These are phyloP conservation scores for Corythaeola cristata DNA, from an alignment of 2,113 vertebrate genomes.

Conservation along the genomic window DNA sequence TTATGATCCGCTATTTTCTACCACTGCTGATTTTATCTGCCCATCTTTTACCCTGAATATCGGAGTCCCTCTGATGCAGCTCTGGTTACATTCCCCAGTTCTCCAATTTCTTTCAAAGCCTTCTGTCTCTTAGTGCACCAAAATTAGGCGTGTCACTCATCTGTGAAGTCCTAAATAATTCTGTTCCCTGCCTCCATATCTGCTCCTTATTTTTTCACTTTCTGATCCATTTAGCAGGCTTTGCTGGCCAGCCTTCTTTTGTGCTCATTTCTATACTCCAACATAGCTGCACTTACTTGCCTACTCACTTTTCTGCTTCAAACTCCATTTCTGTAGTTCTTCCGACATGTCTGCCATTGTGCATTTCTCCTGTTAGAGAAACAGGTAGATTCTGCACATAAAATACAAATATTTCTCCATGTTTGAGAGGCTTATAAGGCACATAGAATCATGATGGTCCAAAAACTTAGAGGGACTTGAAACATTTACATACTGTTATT, in stretches of 20 bases:
- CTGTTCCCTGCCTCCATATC: neutral
- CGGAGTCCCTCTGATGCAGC: neutral
- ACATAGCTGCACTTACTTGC: neutral
- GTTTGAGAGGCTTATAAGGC: neutral
- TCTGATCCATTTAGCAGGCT: neutral
- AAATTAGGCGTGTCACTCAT: constrained; percentile 35
- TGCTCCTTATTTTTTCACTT: constrained; percentile 13
- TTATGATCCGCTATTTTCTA: neutral
- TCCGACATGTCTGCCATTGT: neutral
- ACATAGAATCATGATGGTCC: neutral
- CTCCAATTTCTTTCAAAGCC: constrained; percentile 37
- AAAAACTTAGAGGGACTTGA: neutral
- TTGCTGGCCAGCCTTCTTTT: neutral
- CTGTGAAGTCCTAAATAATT: constrained; percentile 13
- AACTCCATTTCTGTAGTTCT: neutral
- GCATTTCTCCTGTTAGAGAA: neutral
- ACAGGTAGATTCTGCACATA: neutral
- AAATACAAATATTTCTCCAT: neutral
- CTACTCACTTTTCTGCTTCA: neutral
- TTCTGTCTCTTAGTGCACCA: neutral
- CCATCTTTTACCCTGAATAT: neutral
- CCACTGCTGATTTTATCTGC: neutral
- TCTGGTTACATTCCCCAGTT: constrained; percentile 7
- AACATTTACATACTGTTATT: neutral
- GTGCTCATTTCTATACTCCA: neutral